Conservation (phyloP, 2,888 invertebrate species). For the Agriopis leucophaearia region DNA sequence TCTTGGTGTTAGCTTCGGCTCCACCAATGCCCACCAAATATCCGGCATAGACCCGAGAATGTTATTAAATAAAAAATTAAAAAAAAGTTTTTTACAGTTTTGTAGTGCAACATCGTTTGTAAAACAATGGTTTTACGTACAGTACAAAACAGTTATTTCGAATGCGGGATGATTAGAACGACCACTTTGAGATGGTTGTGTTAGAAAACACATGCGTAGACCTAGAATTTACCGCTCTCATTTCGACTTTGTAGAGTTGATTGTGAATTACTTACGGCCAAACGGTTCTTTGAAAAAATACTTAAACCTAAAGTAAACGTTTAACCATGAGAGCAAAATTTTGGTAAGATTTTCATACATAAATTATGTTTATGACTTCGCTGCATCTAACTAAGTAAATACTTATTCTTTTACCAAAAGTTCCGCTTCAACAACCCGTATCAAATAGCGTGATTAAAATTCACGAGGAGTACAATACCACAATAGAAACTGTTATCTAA, state of each 20-base stretch:
- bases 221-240: constrained; percentile 9
- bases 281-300: no score
- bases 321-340: no score
- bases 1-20: no score
- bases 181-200: constrained; percentile 31
- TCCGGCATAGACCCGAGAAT: no score
- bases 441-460: constrained; percentile 21
- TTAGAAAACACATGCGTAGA: constrained; percentile 18
- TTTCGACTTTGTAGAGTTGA: constrained; percentile 13
- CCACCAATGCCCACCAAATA: no score
- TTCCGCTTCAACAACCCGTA: constrained; percentile 14
- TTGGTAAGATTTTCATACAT: no score
- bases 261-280: background rate
- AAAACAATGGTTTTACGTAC: no score
- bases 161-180: constrained; percentile 44
- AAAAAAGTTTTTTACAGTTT: no score
- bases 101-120: no score
- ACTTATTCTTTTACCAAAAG: background rate
- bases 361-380: no score
- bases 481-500: constrained; percentile 11
- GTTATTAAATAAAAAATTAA: no score
- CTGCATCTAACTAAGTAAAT: background rate
- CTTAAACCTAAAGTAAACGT: no score
- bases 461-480: background rate
- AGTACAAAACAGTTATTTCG: constrained; percentile 22